These are phyloP conservation scores for Deilephila porcellus DNA, from an alignment of 2,888 invertebrate species.

Conservation along the genomic window DNA sequence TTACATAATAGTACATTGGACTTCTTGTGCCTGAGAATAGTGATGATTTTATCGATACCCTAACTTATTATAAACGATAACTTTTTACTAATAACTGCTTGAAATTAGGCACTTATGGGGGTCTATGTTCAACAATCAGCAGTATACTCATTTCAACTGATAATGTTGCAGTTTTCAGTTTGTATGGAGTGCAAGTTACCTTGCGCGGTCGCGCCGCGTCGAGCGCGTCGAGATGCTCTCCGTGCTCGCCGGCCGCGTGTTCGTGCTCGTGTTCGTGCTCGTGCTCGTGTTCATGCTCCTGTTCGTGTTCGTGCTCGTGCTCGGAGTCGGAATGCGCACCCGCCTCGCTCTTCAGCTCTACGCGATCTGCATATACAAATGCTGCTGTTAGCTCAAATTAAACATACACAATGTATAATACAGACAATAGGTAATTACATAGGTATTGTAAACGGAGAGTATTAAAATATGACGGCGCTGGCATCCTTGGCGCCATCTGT, in stretches of 20 bases:
- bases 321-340: conserved; percentile 72
- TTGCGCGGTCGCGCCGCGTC: conserved; percentile 74
- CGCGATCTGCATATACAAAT: conserved; percentile 57
- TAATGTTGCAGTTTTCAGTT: too few species aligned
- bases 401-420: neutral
- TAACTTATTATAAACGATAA: too few species aligned
- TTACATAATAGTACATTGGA: too few species aligned
- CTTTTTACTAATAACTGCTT: too few species aligned
- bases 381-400: neutral
- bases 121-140: too few species aligned
- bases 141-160: neutral
- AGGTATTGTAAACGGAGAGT: too few species aligned
- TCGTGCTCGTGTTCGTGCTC: conserved; percentile 57
- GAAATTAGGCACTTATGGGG: too few species aligned
- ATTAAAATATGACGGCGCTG: too few species aligned
- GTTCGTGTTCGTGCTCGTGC: conserved; percentile 61
- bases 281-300: conserved; percentile 61
- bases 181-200: conserved; percentile 69
- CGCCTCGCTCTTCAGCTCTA: conserved; percentile 71
- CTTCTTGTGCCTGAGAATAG: too few species aligned
- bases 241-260: conserved; percentile 51
- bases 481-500: too few species aligned
- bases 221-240: conserved; percentile 63
- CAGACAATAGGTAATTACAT: too few species aligned
- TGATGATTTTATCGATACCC: too few species aligned